A percentile compares a stretch with the other conserved stretches of the same genome.
Conservation (phyloP, 2,888 invertebrate species). For the Epinotia demarniana region DNA sequence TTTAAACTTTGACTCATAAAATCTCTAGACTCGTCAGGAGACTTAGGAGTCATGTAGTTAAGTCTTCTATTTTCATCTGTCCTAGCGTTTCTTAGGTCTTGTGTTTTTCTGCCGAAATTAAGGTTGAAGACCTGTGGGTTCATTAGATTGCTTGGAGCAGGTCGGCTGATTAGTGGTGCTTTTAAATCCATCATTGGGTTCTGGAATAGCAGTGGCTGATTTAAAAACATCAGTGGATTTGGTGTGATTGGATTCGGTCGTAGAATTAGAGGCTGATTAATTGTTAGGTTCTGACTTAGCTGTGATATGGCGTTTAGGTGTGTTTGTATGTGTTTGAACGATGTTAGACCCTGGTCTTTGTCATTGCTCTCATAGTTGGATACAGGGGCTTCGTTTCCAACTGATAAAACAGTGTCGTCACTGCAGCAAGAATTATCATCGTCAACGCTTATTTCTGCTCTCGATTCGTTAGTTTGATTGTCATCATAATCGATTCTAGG, state of each 20-base stretch:
- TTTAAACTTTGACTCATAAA: slow-evolving; percentile 86
- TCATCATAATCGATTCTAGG: slow-evolving; percentile 71
- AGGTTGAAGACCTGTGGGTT: slow-evolving; percentile 68
- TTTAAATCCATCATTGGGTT: slow-evolving; percentile 74
- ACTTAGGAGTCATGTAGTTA: slow-evolving; percentile 66
- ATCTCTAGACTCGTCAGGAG: slow-evolving; percentile 74
- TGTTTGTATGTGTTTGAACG: slow-evolving; percentile 88
- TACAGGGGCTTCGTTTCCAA: slow-evolving; percentile 89
- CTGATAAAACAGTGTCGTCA: slow-evolving; percentile 92
- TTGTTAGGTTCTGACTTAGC: slow-evolving; percentile 81
- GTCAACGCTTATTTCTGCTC: slow-evolving; percentile 79
- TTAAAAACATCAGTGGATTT: slow-evolving; percentile 80
- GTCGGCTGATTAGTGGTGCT: slow-evolving; percentile 61
- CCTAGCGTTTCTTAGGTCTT: slow-evolving; percentile 60
- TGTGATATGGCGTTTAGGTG: slow-evolving; percentile 88
- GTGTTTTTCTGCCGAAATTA: slow-evolving; percentile 67
- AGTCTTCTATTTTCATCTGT: slow-evolving; percentile 71
- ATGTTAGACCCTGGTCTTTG: slow-evolving; percentile 76
- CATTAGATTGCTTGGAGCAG: slow-evolving; percentile 67
- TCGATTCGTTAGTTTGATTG: slow-evolving; percentile 58
- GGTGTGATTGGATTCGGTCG: slow-evolving; percentile 80
- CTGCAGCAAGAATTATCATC: slow-evolving; percentile 88
- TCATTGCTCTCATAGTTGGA: slow-evolving; percentile 63
- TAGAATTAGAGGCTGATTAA: slow-evolving; percentile 74
- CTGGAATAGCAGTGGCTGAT: slow-evolving; percentile 77